A percentile compares a stretch with the other conserved stretches of the same genome.
Conservation (phyloP, 2,113 vertebrate species). For the Ammodytes marinus region DNA sequence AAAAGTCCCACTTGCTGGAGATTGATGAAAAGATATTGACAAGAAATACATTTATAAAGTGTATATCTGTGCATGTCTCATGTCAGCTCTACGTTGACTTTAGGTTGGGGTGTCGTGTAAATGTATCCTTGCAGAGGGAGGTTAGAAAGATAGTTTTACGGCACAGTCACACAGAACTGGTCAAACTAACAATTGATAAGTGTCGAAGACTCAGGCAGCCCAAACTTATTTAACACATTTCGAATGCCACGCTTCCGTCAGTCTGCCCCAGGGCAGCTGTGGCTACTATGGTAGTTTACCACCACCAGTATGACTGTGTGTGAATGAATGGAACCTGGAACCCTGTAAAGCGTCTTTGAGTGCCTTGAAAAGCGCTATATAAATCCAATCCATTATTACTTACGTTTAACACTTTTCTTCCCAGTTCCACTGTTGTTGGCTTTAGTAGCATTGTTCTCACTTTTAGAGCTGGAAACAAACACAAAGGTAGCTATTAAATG, state of each 20-base stretch:
- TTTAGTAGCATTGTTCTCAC: slow-evolving; percentile 48
- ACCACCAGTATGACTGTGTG: too few species aligned
- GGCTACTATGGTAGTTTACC: too few species aligned
- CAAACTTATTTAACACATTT: background rate
- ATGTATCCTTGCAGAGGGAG: background rate
- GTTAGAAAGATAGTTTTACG: background rate
- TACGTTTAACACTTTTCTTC: slow-evolving; percentile 69
- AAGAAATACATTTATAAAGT: background rate
- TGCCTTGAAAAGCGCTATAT: too few species aligned
- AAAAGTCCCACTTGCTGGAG: slow-evolving; percentile 70
- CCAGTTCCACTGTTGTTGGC: slow-evolving; percentile 62
- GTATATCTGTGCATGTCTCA: background rate
- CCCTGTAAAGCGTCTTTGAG: too few species aligned
- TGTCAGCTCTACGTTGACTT: background rate
- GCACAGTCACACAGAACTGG: background rate
- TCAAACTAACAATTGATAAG: background rate
- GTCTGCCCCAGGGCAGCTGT: too few species aligned
- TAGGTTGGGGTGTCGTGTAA: too few species aligned
- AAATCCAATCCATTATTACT: too few species aligned
- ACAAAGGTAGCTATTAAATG: background rate
- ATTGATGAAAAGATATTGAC: background rate
- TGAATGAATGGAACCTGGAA: too few species aligned
- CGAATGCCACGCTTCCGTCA: too few species aligned
- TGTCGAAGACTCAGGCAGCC: background rate
- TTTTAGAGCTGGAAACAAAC: slow-evolving; percentile 59